Conservation (phyloP, 2,113 vertebrate species). For the Bettongia penicillata region DNA sequence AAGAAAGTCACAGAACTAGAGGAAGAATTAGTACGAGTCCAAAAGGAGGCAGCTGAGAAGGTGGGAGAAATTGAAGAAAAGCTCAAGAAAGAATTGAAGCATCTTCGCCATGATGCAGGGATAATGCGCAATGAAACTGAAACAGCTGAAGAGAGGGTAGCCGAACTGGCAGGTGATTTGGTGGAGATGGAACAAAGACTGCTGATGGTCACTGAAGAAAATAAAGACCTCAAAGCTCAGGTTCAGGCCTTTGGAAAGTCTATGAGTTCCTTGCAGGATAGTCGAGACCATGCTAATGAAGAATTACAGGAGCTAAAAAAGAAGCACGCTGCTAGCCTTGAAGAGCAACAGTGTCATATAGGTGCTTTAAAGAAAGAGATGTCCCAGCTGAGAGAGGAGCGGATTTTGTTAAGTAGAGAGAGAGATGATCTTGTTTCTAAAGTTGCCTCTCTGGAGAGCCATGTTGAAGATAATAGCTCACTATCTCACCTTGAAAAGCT, state of each 20-base stretch:
- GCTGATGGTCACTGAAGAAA: slow-evolving; percentile 87
- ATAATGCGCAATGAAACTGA: slow-evolving; percentile 95
- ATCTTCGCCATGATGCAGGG: slow-evolving; percentile 92
- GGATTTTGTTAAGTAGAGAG: slow-evolving; percentile 55
- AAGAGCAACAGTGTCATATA: slow-evolving; percentile 67
- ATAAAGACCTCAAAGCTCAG: slow-evolving; percentile 87
- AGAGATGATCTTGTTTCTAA: slow-evolving; percentile 61
- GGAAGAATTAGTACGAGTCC: slow-evolving; percentile 77
- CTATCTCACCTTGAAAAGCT: slow-evolving; percentile 76
- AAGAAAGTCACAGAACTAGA: slow-evolving; percentile 82
- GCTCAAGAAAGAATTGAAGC: slow-evolving; percentile 88
- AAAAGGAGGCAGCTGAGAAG: slow-evolving; percentile 77
- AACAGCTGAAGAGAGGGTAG: slow-evolving; percentile 95
- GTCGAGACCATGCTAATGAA: slow-evolving; percentile 88
- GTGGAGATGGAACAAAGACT: slow-evolving; percentile 92
- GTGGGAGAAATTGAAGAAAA: slow-evolving; percentile 81
- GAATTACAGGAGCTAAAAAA: slow-evolving; percentile 80
- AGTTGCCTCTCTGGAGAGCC: slow-evolving; percentile 68
- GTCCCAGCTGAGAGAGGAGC: slow-evolving; percentile 73
- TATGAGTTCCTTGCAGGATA: slow-evolving; percentile 94
- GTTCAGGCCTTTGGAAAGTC: slow-evolving; percentile 92
- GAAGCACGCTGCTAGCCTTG: slow-evolving; percentile 76
- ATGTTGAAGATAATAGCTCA: slow-evolving; percentile 60
- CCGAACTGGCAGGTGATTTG: slow-evolving; percentile 94
- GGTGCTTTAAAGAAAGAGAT: slow-evolving; percentile 72